These are phyloP conservation scores for Ochropleura plecta DNA, from an alignment of 2,888 invertebrate species.

Conservation along the genomic window DNA sequence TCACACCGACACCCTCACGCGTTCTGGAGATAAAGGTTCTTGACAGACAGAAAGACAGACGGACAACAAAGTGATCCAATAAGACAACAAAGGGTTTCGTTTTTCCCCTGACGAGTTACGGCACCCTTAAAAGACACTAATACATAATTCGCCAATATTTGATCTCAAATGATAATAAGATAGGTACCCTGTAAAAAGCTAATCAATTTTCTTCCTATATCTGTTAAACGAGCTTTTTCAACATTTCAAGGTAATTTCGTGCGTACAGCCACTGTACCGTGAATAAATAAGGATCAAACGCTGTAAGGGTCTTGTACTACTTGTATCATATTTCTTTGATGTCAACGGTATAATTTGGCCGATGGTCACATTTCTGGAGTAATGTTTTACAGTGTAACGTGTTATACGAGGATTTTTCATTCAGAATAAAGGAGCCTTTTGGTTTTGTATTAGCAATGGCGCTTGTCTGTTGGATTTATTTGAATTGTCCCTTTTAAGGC, in stretches of 20 bases:
- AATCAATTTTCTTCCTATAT: conserved; percentile 8
- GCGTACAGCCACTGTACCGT: conserved; percentile 11
- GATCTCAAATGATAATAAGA: conserved; percentile 2
- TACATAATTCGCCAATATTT: neutral
- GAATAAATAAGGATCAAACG: conserved; percentile 48
- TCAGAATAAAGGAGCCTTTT: conserved; percentile 12
- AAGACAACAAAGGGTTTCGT: neutral
- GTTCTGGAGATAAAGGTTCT: too few species aligned
- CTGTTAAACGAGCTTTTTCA: conserved; percentile 1
- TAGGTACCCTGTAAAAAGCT: neutral
- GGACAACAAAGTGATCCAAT: neutral
- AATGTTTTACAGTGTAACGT: conserved; percentile 2
- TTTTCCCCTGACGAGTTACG: too few species aligned
- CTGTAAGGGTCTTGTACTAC: conserved; percentile 1
- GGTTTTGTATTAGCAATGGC: conserved; percentile 35
- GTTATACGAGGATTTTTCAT: conserved; percentile 8
- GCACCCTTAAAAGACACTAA: neutral
- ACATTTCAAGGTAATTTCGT: conserved; percentile 26
- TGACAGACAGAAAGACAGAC: too few species aligned
- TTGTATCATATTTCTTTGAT: conserved; percentile 38
- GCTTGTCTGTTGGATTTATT: neutral
- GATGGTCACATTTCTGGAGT: conserved; percentile 18
- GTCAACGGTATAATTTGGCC: conserved; percentile 26
- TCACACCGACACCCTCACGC: too few species aligned
- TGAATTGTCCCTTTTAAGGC: neutral